Base-by-base conservation (phyloP, 2,113 vertebrate species). In the Embiotoca jacksoni region DNA sequence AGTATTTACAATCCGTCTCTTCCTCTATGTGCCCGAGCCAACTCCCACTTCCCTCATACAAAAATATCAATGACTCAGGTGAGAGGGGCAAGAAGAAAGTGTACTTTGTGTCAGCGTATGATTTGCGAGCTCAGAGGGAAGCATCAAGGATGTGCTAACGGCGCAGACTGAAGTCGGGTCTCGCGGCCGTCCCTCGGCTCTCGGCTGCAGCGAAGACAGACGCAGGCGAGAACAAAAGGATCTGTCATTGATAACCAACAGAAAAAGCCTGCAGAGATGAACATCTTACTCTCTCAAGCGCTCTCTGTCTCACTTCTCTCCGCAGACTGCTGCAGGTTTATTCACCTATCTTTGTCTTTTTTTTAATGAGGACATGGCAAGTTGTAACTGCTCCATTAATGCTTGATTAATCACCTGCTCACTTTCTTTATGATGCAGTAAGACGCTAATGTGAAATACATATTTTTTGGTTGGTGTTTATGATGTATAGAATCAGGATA, bases 51-150 rank as follows among this genome's bases (percentile, higher is more conserved):
- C 46, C 46, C 14, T 71, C 3, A 32, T 3, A 49, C 57, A 71
- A 33, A 67, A 77, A 70, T 69, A 65, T 63, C 52, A 50, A 8
- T 63, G 71, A 77, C 49, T 83, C 59, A 71, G 76, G 67, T 72
- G 65, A 72, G 56, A 46, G 44, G 11, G 63, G 46, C 10, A 33
- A 35, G 49, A 75, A 90, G 66, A 75, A 82, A 50, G 54, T 75
- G 63, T 60, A 54, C 72, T 65, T 80, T 69, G 53, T 85, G 73
- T 81, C 78, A 68, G 70, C 0, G 6, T 52, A 78, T 81, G 73
- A 85, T 82, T 87, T 88, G 75, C 44, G 55, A 75, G 71, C 78
- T 80, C 32, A 64, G 72, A 86, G 41, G 39, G 73, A 80, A 50
- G 44, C 54, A 68, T 64, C 59, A 61, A 56, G 41, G 61, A 63